Evolutionary conservation across 2,113 vertebrate genomes (phyloP), one percentile per base, ranked within the genome.

Genomic region (Rhinogobius similis): DNA sequence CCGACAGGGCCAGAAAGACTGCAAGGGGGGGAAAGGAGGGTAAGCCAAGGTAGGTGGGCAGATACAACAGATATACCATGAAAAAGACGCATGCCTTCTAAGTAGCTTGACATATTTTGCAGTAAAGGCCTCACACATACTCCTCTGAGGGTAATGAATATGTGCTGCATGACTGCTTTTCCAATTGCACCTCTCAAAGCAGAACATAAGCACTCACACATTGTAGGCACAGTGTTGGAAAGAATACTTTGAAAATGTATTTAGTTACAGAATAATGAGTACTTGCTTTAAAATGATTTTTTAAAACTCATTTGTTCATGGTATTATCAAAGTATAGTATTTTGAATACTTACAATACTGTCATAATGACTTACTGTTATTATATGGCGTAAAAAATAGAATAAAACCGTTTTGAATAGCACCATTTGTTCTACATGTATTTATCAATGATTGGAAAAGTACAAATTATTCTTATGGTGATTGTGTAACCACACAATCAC

Each of bases 81-180:
- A 90, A 90, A 89, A 83, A 88, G 77, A 84, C 62, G 52, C 81
- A 69, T 81, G 65, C 67, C 68, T 69, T 88, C 82, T 85, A 89
- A 92, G 88, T 90, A 84, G 85, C 82, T 91, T 89, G 85, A 85
- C 87, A 90, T 86, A 87, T 88, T 88, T 85, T 67, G 61, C 78
- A 79, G 76, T 67, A 67, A 90, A 77, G 74, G 62, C 76, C 69
- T 73, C 68, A 72, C 65, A 18, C 75, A 62, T 64, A 73, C 75
- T 88, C 87, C 89, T 86, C 38, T 77, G 86, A 82, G 83, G 76
- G 75, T 76, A 87, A 89, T 89, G 82, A 76, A 87, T 83, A 85
- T 65, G 76, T 76, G 67, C 70, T 38, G 86, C 82, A 73, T 78
- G 73, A 85, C 72, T 76, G 82, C 67, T 82, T 83, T 85, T 76